These are phyloP conservation scores for Ariolimax columbianus DNA, from an alignment of 2,888 invertebrate genomes.

Conservation along the genomic window DNA sequence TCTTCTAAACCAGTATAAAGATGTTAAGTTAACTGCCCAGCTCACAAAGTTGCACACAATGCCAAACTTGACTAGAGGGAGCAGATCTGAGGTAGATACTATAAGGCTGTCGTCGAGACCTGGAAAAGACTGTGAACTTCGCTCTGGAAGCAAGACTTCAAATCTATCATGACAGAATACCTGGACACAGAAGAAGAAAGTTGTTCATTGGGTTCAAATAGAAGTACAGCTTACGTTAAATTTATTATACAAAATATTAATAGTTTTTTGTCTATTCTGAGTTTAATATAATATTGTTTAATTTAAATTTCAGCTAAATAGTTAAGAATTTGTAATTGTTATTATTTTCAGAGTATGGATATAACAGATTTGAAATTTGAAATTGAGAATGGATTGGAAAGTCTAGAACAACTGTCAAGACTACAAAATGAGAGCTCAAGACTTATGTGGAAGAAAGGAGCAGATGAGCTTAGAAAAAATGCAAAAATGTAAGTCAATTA, in stretches of 20 bases:
- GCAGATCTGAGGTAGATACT: too few species aligned
- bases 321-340: not conserved
- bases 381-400: conserved; percentile 68
- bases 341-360: conserved; percentile 77
- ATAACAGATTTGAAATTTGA: conserved; percentile 75
- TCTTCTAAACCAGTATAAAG: too few species aligned
- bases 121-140: too few species aligned
- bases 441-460: conserved; percentile 74
- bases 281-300: not conserved
- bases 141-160: too few species aligned
- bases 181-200: too few species aligned
- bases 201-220: too few species aligned
- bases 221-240: not conserved
- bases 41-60: too few species aligned
- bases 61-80: too few species aligned
- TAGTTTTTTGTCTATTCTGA: not conserved
- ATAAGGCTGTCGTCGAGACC: too few species aligned
- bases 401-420: conserved; percentile 73
- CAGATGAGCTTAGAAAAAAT: conserved; percentile 60
- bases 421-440: conserved; percentile 77
- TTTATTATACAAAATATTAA: not conserved
- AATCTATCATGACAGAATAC: too few species aligned
- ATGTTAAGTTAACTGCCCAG: too few species aligned
- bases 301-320: not conserved
- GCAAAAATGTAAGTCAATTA: conserved; percentile 18